These are phyloP conservation scores for Antennarius striatus DNA, from an alignment of 2,113 vertebrate species.

Conservation along the genomic window DNA sequence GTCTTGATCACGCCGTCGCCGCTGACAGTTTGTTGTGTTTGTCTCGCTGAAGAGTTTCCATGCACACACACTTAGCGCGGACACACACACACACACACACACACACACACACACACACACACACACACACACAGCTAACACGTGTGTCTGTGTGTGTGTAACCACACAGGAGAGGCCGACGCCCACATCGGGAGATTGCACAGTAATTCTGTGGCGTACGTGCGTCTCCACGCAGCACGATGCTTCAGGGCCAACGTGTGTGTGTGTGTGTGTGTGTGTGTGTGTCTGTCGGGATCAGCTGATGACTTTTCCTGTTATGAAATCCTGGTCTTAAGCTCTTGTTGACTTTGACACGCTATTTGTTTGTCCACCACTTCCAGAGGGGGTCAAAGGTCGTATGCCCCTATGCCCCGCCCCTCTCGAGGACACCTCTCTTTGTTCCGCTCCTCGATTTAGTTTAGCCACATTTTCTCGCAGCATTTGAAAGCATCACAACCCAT, in stretches of 20 bases:
- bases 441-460: too few species aligned
- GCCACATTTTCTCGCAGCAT: too few species aligned
- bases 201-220: too few species aligned
- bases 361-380: conserved; percentile 21
- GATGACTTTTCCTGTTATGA: conserved; percentile 23
- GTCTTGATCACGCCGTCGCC: too few species aligned
- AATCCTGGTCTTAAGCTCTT: conserved; percentile 13
- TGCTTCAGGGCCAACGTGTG: not conserved
- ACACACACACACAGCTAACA: not conserved
- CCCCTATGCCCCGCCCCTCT: too few species aligned
- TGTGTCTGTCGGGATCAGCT: not conserved
- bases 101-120: not conserved
- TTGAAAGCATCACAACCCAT: too few species aligned
- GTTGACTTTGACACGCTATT: conserved; percentile 13
- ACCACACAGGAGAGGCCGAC: conserved; percentile 19
- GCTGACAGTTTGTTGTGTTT: too few species aligned
- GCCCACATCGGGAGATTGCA: too few species aligned
- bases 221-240: too few species aligned
- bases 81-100: not conserved
- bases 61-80: not conserved
- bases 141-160: conserved; percentile 2
- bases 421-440: too few species aligned
- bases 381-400: conserved; percentile 13
- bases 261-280: not conserved
- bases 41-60: not conserved